phyloP scores from a whole-genome alignment of 2,888 invertebrate species.

The Hermaeophaga mercurialis region DNA sequence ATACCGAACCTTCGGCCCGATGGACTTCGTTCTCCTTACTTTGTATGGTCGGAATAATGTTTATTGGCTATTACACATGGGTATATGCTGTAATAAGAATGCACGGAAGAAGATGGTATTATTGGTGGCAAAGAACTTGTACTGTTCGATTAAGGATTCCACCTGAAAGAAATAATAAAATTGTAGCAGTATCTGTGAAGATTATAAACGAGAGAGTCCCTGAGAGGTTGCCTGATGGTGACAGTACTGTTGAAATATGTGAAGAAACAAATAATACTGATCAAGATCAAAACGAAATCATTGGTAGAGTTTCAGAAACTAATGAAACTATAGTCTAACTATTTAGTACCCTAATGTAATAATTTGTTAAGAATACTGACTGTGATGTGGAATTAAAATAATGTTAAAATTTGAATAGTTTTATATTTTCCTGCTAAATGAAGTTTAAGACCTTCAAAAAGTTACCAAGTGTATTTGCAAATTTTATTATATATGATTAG shows the following conservation, averaged over 20 bases:
- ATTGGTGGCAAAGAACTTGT: slow-evolving; percentile 63
- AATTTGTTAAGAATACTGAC: background rate
- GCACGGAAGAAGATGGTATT: slow-evolving; percentile 61
- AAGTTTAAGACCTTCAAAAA: no score
- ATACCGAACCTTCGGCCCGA: slow-evolving; percentile 57
- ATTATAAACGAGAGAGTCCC: slow-evolving; percentile 1
- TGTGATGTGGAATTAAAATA: background rate
- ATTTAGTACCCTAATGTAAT: no score
- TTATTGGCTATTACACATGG: slow-evolving; percentile 62
- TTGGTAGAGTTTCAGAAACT: no score
- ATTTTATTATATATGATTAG: no score
- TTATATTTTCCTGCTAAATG: no score
- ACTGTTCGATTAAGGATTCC: slow-evolving; percentile 53
- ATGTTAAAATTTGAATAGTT: no score
- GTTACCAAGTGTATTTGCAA: no score
- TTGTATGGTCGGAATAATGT: slow-evolving; percentile 58
- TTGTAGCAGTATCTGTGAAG: background rate
- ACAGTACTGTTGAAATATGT: background rate
- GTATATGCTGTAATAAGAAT: slow-evolving; percentile 59
- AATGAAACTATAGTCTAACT: background rate
- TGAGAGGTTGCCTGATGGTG: background rate
- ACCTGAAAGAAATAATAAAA: background rate
- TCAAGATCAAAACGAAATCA: background rate
- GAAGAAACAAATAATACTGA: background rate
- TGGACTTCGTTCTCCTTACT: slow-evolving; percentile 60